phyloP scores from a whole-genome alignment of 1,140 invertebrate species.

The Cydia fagiglandana region DNA sequence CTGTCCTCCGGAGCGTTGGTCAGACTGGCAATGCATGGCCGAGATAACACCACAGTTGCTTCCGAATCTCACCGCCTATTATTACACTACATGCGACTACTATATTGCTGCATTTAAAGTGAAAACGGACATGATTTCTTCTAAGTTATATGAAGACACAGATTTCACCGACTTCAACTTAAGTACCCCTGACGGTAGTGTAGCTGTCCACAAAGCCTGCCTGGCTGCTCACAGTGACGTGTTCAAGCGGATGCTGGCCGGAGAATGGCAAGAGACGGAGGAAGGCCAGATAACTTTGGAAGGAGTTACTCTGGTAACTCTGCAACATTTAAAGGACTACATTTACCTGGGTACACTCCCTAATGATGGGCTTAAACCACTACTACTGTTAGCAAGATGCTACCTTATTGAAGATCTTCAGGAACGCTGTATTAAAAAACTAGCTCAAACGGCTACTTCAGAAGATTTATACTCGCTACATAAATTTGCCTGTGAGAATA shows the following conservation, averaged over 20 bases:
- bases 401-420: neutral
- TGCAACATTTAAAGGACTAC: slow-evolving; percentile 7
- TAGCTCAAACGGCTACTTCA: neutral
- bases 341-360: neutral
- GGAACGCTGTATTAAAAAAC: neutral
- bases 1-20: neutral
- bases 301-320: neutral
- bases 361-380: neutral
- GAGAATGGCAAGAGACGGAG: neutral
- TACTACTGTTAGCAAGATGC: neutral
- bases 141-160: neutral
- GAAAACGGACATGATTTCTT: neutral
- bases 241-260: neutral
- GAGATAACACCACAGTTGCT: neutral
- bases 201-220: slow-evolving; percentile 10
- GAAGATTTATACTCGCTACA: neutral
- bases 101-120: neutral
- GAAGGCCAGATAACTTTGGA: neutral
- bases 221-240: slow-evolving; percentile 4
- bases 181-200: neutral
- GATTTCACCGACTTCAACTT: neutral
- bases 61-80: neutral
- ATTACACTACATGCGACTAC: slow-evolving; percentile 1
- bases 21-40: neutral
- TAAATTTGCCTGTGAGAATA: neutral